Evolutionary conservation across 2,113 vertebrate species (phyloP), one percentile per base, ranked within the genome.

Genomic region (Lepisosteus oculatus): DNA sequence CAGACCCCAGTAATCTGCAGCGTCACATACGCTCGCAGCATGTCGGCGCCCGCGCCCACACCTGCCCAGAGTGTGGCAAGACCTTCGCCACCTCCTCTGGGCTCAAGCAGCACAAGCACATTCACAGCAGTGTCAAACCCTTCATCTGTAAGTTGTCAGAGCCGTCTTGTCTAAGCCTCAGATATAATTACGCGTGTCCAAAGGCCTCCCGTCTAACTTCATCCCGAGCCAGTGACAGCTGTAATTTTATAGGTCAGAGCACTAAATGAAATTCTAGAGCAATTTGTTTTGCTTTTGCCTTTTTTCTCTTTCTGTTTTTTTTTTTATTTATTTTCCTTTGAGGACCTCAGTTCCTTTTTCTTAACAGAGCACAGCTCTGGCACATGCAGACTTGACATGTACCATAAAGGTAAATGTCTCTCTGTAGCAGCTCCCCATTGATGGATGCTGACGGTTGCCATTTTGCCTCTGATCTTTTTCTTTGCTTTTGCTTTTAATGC

Each of bases 31-130:
- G 97, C 68, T 99, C 97, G 0, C 97, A 99, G 87, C 97, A 99
- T 64, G 97, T 99, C 0, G 97, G 97, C 0, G 97, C 97, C 0
- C 90, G 97, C 3, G 97, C 97, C 1, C 97, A 98, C 41, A 98
- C 97, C 51, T 99, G 97, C 88, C 97, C 97, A 0, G 97, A 99
- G 89, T 99, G 97, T 70, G 97, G 97, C 85, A 99, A 99, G 89
- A 99, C 97, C 68, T 99, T 99, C 62, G 97, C 97, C 93, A 99
- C 97, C 13, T 99, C 97, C 0, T 98, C 97, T 1, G 97, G 97
- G 83, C 96, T 99, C 81, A 99, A 99, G 80, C 97, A 99, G 67
- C 97, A 99, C 93, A 99, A 99, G 83, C 97, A 99, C 90, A 99
- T 99, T 82, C 97, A 99, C 92, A 99, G 97, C 88, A 99, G 97